Evolutionary conservation across 2,797 vertebrate species (phyloP).

Genomic region (Periparus ater): DNA sequence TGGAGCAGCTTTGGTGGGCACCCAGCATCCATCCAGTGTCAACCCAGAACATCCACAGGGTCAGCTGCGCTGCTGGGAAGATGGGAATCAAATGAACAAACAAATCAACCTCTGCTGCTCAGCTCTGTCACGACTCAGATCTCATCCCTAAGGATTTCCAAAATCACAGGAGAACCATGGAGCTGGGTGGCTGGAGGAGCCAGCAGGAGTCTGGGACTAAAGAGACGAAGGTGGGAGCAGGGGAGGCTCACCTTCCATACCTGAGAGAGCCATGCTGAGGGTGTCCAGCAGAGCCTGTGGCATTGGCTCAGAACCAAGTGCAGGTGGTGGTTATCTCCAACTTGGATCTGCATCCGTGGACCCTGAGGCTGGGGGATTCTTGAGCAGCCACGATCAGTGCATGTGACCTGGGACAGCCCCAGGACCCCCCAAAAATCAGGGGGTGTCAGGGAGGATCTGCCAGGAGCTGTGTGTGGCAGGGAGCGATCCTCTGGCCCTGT

Average conservation of each 20-base stretch:
- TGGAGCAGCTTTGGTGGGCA: not conserved
- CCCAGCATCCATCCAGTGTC: not conserved
- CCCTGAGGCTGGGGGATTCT: rapidly evolving
- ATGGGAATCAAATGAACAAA: not conserved
- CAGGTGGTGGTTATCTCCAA: rapidly evolving
- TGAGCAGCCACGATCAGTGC: rapidly evolving
- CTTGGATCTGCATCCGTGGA: rapidly evolving
- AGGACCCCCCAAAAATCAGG: rapidly evolving
- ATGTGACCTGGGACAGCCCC: not conserved
- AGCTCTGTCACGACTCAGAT: too few relatives aligned
- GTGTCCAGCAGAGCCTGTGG: not conserved
- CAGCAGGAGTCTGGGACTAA: rapidly evolving
- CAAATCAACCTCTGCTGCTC: not conserved
- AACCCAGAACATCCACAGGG: not conserved
- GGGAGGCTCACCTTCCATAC: rapidly evolving
- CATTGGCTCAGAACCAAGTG: not conserved
- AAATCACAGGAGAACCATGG: not conserved
- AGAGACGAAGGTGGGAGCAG: not conserved
- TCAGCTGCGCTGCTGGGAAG: not conserved
- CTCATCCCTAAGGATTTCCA: not conserved
- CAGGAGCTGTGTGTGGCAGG: not conserved
- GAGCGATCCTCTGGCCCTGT: rapidly evolving
- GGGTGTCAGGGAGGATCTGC: not conserved
- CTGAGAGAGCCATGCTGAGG: rapidly evolving
- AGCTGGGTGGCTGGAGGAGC: not conserved